These are phyloP conservation scores for Drosophila chauvacae DNA, from an alignment of 1,140 invertebrate species.

Conservation along the genomic window DNA sequence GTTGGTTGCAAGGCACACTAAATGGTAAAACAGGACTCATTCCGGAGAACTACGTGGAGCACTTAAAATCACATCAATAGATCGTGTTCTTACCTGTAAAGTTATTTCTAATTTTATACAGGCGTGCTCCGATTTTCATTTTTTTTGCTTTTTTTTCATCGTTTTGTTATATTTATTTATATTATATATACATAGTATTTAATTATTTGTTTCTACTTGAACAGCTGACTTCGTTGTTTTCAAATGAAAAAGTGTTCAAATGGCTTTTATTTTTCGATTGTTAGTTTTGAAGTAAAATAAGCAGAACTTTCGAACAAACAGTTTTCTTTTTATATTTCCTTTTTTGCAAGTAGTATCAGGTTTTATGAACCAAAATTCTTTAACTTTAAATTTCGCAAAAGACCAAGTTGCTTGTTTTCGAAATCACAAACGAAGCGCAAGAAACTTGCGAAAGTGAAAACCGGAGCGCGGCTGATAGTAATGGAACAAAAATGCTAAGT, in stretches of 20 bases:
- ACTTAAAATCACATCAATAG: constrained; percentile 81
- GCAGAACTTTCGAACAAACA: neutral
- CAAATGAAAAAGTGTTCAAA: neutral
- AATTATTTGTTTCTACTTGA: neutral
- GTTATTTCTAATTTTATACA: constrained; percentile 22
- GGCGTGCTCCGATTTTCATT: neutral
- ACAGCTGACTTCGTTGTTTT: neutral
- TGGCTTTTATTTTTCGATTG: neutral
- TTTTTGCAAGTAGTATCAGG: neutral
- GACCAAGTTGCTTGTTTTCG: neutral
- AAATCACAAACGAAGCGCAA: neutral
- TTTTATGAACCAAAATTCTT: neutral
- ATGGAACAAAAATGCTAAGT: neutral
- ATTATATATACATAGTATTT: neutral
- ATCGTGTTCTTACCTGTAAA: constrained; percentile 1
- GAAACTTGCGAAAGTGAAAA: neutral
- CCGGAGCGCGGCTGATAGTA: neutral
- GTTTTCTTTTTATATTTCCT: no score
- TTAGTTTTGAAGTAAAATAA: constrained; percentile 1
- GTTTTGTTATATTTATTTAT: neutral
- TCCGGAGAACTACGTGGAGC: constrained; percentile 98
- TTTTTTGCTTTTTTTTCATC: neutral
- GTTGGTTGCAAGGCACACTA: constrained; percentile 97
- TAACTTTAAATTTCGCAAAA: neutral
- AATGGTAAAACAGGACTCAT: constrained; percentile 97